Evolutionary conservation across 2,113 vertebrate genomes (phyloP).

Genomic region (Numenius arquata): DNA sequence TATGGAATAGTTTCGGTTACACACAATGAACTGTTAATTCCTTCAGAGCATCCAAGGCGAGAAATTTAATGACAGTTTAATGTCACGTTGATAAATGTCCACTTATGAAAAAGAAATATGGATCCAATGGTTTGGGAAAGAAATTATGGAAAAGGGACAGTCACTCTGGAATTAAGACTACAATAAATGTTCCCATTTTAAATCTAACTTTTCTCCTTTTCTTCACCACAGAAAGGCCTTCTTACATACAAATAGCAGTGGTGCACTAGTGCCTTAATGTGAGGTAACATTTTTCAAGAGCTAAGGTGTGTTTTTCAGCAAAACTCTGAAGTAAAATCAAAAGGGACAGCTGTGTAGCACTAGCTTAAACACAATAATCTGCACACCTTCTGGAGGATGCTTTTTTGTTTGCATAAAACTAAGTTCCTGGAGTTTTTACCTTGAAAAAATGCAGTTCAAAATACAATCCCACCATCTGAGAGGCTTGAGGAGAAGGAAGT

Average conservation of each 20-base stretch:
- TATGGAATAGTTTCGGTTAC: constrained; percentile 32
- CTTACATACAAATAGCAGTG: background rate
- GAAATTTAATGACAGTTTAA: constrained; percentile 19
- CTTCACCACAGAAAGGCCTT: background rate
- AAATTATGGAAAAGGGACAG: background rate
- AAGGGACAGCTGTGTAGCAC: background rate
- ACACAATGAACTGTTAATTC: background rate
- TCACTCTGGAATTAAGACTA: background rate
- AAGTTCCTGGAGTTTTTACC: background rate
- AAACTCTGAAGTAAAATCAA: background rate
- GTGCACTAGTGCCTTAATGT: background rate
- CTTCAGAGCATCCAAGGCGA: constrained; percentile 2
- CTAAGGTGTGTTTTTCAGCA: background rate
- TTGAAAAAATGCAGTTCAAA: background rate
- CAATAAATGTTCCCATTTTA: background rate
- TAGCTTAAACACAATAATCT: background rate
- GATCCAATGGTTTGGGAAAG: background rate
- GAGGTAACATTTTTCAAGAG: background rate
- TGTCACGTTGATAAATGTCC: constrained; percentile 16
- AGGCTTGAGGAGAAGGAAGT: background rate
- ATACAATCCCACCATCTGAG: background rate
- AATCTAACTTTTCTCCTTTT: background rate
- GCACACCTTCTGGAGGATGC: background rate
- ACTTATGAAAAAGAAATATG: background rate
- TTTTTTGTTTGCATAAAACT: background rate